Percentiles rank a stretch among this genome's conserved stretches.
These are phyloP conservation scores for rabbit (Oryctolagus cuniculus) DNA, from an alignment of 2,113 vertebrate genomes.

Conservation along the genomic window DNA sequence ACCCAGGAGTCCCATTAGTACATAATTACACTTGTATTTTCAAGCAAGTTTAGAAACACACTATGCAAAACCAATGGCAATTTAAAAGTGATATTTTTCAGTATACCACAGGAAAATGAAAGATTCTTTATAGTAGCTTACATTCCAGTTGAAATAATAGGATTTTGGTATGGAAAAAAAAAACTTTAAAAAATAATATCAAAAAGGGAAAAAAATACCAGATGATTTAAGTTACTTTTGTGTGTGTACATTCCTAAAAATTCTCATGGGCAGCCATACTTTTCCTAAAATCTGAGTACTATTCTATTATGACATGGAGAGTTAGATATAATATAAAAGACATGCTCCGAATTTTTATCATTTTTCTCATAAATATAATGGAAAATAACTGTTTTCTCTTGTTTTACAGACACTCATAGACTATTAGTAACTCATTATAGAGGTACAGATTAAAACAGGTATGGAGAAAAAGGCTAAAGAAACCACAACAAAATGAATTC, in stretches of 20 bases:
- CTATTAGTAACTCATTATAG: not conserved
- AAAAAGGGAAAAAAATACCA: not conserved
- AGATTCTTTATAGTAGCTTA: not conserved
- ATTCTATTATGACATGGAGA: not conserved
- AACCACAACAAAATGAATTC: not conserved
- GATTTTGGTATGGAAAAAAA: not conserved
- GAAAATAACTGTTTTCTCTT: not conserved
- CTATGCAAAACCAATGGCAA: not conserved
- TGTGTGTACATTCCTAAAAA: not conserved
- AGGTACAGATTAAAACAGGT: not conserved
- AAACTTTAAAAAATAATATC: not conserved
- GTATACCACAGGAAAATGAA: not conserved
- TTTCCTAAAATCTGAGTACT: not conserved
- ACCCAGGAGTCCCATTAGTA: slow-evolving; percentile 63
- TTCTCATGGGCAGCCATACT: not conserved
- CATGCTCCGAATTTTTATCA: not conserved
- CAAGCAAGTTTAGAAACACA: slow-evolving; percentile 51
- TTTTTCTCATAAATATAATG: not conserved
- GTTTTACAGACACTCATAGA: not conserved
- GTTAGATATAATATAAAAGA: not conserved
- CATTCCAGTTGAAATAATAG: not conserved
- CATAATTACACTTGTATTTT: slow-evolving; percentile 8
- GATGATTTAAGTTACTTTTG: not conserved
- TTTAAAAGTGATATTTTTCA: slow-evolving; percentile 19
- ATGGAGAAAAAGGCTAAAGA: not conserved